Evolutionary conservation across 2,888 invertebrate genomes (phyloP), one percentile per base, ranked within the genome.

Genomic region (Tillus elongatus): DNA sequence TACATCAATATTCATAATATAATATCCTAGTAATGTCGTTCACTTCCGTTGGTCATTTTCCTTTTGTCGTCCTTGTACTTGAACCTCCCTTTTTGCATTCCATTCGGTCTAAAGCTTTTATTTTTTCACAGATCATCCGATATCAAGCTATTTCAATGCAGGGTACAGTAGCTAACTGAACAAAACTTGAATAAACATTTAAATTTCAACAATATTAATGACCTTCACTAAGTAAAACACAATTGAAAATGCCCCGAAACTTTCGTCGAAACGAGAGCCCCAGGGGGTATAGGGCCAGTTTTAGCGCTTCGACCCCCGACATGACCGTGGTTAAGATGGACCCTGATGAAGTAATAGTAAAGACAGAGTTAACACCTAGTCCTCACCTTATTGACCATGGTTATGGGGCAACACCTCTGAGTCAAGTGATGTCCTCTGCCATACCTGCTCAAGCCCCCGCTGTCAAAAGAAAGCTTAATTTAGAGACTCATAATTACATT

Each of bases 311-410:
- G 36, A 67, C 67, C 33, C 68, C 68, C 39, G 68, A 76, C 57
- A 69, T 73, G 65, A 68, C 50, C 16, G 50, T 56, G 37, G 47
- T 31, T 11, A 33, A 36, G n/a, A 12, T 27, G 4, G 37, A 41
- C 9, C 35, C 24, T 12, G 34, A 30, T 30, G 30, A 36, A 16
- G 6, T 16, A 16, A 35, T 28, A 6, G 64, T 67, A 56, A 70
- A 71, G 60, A 66, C 71, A 52, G 60, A 62, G 42, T 68, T 74
- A 54, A 71, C 73, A 11, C 72, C 74, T 13, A 81, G 79, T 67
- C 82, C 81, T 49, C 87, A 88, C 67, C 73, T 88, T 54, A 73
- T 85, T 53, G 88, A 89, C 66, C 88, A 89, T 61, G 87, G 85
- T 52, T 89, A 89, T 69, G 87, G 87, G 49, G 83, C 82, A 55